Evolutionary conservation across 2,888 invertebrate genomes (phyloP), one percentile per base, ranked within the genome.

Genomic region (Andricus curvator): DNA sequence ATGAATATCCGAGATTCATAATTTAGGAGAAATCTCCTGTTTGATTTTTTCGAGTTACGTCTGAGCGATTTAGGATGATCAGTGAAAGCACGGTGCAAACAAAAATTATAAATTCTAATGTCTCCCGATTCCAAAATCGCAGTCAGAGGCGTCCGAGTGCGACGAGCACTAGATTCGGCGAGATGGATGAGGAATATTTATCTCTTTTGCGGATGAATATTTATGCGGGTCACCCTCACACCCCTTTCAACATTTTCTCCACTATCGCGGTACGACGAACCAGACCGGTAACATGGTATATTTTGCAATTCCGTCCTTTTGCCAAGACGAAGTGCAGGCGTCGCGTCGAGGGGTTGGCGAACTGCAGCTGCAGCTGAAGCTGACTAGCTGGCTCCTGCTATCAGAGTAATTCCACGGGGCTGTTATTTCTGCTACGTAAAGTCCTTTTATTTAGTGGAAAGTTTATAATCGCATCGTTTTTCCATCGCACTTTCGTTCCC

Each of bases 181-280:
- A 44, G 51, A 48, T 56, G 68, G 48, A 60, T 51, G 60, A 81
- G 78, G 81, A 81, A 83, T 84, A 84, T 84, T 84, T 84, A 81
- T 84, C 83, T 82, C 78, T 82, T 84, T 83, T 80, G 78, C 80
- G 78, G 51, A 83, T 84, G 83, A 84, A 84, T 84, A 84, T 84
- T 84, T 84, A 84, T 84, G 83, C 51, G 60, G 67, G 48, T 48
- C 74, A 62, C 44, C 68, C 44, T 41, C 78, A 70, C 56, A 60
- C 67, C 78, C 60, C 41, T 68, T 67, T 78, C 65, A 78, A 51
- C 67, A 67, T 67, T 66, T 66, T 56, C 66, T 67, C 37, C 41
- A 56, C 68, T 48, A 78, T 64, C 74, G 51, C 56, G 79, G 78
- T 78, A 66, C 79, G 76, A 68, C 78, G 56, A 56, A 74, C 48